These are phyloP conservation scores for Ciconia nigra DNA, from an alignment of 2,797 vertebrate genomes.

Conservation along the genomic window DNA sequence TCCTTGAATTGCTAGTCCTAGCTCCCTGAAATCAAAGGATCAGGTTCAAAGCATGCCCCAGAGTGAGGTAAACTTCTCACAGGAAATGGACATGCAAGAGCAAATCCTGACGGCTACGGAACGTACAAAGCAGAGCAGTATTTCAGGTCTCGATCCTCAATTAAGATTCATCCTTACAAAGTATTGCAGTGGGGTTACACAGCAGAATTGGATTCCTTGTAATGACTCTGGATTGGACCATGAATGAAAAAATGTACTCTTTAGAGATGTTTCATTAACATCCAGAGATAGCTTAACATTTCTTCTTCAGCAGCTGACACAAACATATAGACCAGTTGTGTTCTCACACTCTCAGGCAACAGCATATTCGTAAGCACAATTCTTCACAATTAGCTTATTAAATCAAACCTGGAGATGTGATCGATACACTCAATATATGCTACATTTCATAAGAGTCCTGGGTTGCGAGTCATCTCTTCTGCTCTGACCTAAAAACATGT, in stretches of 20 bases:
- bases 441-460: not conserved
- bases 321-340: not conserved
- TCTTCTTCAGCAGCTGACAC: not conserved
- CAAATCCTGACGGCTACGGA: conserved; percentile 31
- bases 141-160: conserved; percentile 25
- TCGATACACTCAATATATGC: not conserved
- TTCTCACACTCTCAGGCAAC: accelerated
- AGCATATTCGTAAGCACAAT: not conserved
- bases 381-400: not conserved
- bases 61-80: conserved; percentile 51
- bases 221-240: conserved; percentile 20
- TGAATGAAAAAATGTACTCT: conserved; percentile 25
- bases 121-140: conserved; percentile 6
- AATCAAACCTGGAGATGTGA: not conserved
- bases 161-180: conserved; percentile 35
- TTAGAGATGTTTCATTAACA: conserved; percentile 5
- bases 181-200: not conserved
- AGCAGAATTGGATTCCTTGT: conserved; percentile 38
- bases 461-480: not conserved
- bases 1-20: not conserved
- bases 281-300: not conserved
- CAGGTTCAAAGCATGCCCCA: conserved; percentile 39
- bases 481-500: conserved; percentile 32
- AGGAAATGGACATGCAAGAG: conserved; percentile 33
- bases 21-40: conserved; percentile 38